phyloP scores from a whole-genome alignment of 2,113 vertebrate species.

The Terrapene triunguis region DNA sequence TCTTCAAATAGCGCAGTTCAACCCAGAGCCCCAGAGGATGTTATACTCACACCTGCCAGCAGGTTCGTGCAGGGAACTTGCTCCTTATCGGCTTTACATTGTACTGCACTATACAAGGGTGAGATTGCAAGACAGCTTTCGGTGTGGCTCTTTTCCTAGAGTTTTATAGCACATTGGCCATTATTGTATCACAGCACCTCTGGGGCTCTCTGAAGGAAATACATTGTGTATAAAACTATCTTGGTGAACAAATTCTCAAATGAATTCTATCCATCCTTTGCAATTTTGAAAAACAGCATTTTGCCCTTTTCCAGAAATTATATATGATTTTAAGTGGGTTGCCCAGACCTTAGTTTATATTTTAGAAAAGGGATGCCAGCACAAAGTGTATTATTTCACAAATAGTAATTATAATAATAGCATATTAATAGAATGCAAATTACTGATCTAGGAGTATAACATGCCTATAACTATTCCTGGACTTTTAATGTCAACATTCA shows the following conservation, averaged over 20 bases:
- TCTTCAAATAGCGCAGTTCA: neutral
- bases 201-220: neutral
- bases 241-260: constrained; percentile 14
- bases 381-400: constrained; percentile 52
- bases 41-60: neutral
- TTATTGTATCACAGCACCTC: neutral
- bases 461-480: constrained; percentile 74
- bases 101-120: neutral
- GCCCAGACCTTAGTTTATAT: neutral
- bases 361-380: constrained; percentile 73
- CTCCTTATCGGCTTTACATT: rapidly evolving
- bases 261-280: neutral
- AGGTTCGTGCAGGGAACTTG: neutral
- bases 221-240: neutral
- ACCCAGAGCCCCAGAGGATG: neutral
- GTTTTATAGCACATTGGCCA: neutral
- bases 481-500: constrained; percentile 83
- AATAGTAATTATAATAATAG: constrained; percentile 83
- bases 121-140: neutral
- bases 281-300: neutral
- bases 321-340: neutral
- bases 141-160: neutral
- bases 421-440: constrained; percentile 82
- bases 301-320: neutral
- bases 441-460: constrained; percentile 76